Evolutionary conservation across 2,113 vertebrate genomes (phyloP).

Genomic region (Gavia stellata): DNA sequence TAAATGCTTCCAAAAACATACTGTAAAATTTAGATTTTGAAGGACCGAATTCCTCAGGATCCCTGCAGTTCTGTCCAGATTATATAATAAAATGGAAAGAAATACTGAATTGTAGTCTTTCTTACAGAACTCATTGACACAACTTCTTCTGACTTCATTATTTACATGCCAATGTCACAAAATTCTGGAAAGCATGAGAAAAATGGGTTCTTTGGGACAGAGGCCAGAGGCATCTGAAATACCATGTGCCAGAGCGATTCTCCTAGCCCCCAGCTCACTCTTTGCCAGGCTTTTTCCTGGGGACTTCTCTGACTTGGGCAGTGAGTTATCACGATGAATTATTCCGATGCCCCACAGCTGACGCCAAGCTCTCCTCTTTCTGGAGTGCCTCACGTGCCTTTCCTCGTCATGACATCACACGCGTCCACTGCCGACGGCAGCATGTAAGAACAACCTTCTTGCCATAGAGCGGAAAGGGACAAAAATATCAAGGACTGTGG

Average conservation of each 20-base stretch:
- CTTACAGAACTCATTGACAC: background rate
- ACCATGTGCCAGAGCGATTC: fast-evolving
- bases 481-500: background rate
- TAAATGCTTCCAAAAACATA: background rate
- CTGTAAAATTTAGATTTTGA: background rate
- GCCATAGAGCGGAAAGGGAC: background rate
- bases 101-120: background rate
- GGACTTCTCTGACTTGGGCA: background rate
- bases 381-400: background rate
- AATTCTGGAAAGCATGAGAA: background rate
- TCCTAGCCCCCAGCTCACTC: background rate
- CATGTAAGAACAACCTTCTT: background rate
- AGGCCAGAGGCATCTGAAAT: background rate
- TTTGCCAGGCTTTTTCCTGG: background rate
- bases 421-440: fast-evolving
- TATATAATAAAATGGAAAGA: background rate
- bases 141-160: background rate
- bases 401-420: background rate
- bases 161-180: background rate
- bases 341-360: background rate
- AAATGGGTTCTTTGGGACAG: background rate
- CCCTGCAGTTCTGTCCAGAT: background rate
- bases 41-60: background rate
- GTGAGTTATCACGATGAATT: background rate
- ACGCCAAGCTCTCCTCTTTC: background rate